These are phyloP conservation scores for Lycophotia porphyrea DNA, from an alignment of 2,888 invertebrate species.

Conservation along the genomic window DNA sequence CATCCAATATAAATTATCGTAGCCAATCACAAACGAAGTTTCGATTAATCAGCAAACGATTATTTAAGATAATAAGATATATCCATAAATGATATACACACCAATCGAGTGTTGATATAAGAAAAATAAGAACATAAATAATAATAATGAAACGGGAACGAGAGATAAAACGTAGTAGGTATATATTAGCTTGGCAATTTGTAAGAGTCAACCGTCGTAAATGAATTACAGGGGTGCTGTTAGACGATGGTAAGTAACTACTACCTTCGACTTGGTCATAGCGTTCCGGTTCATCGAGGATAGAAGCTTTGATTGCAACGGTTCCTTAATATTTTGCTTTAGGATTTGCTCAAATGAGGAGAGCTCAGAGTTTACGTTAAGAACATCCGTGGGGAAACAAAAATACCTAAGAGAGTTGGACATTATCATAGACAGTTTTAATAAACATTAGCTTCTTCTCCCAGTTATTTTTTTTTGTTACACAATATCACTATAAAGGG, in stretches of 20 bases:
- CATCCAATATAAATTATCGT: constrained; percentile 5
- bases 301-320: background rate
- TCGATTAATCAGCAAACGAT: constrained; percentile 28
- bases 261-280: constrained; percentile 28
- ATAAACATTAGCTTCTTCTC: background rate
- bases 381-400: background rate
- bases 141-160: constrained; percentile 49
- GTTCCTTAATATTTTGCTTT: background rate
- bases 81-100: constrained; percentile 40
- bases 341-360: background rate
- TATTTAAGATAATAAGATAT: constrained; percentile 31
- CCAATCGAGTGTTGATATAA: constrained; percentile 41
- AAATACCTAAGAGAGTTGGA: background rate
- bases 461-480: background rate
- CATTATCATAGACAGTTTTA: background rate
- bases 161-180: constrained; percentile 44
- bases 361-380: too few species aligned
- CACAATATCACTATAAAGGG: background rate
- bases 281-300: constrained; percentile 5
- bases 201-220: constrained; percentile 58
- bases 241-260: constrained; percentile 30
- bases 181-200: constrained; percentile 58
- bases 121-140: constrained; percentile 56
- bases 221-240: constrained; percentile 52
- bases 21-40: background rate